Conservation (phyloP, 2,888 invertebrate genomes). For the Drosophila picticornis region DNA sequence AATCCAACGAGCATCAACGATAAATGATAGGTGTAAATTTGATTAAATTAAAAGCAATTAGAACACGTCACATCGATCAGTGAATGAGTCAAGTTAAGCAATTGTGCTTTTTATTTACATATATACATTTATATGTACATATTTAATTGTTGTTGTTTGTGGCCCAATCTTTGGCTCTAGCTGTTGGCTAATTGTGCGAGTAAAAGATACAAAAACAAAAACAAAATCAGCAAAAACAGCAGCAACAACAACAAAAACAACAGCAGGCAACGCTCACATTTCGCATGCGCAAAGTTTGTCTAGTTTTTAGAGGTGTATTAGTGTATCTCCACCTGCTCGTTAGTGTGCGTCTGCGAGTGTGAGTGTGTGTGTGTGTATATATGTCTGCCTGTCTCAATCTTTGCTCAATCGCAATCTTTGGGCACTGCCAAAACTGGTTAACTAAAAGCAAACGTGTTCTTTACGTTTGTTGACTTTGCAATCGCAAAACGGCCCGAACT, state of each 20-base stretch:
- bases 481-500: constrained; percentile 61
- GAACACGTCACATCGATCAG: constrained; percentile 34
- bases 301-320: constrained; percentile 46
- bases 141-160: constrained; percentile 20
- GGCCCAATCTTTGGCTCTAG: constrained; percentile 49
- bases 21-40: constrained; percentile 29
- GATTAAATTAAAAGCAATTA: constrained; percentile 27
- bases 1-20: constrained; percentile 13
- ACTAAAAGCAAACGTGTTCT: constrained; percentile 78
- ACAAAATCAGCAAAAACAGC: constrained; percentile 9
- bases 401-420: constrained; percentile 79
- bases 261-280: constrained; percentile 49
- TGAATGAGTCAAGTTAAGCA: constrained; percentile 46
- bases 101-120: constrained; percentile 7
- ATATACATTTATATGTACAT: constrained; percentile 8
- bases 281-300: constrained; percentile 64
- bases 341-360: constrained; percentile 1
- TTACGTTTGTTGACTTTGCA: constrained; percentile 75
- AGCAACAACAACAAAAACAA: constrained; percentile 19
- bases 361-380: constrained; percentile 14
- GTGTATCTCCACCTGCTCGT: constrained; percentile 32
- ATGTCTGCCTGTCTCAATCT: constrained; percentile 66
- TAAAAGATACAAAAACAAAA: constrained; percentile 51
- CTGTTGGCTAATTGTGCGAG: constrained; percentile 72
- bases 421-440: constrained; percentile 77